Conservation (phyloP, 2,113 vertebrate genomes). For the Poecile atricapillus region DNA sequence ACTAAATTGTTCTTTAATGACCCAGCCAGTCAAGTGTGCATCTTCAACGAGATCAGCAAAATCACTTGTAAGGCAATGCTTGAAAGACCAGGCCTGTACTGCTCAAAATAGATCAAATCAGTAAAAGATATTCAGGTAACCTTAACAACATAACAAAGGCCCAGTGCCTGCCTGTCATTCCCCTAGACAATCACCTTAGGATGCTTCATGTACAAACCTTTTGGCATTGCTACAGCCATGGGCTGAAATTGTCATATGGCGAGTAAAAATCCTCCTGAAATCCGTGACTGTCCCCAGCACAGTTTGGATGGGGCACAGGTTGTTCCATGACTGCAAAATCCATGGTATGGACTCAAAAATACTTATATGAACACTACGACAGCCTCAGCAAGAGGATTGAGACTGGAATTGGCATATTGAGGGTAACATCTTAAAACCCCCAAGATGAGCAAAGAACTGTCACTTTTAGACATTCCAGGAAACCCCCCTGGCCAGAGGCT, state of each 20-base stretch:
- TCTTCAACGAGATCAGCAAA: background rate
- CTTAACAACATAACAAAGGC: background rate
- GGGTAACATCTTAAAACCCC: background rate
- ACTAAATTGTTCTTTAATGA: background rate
- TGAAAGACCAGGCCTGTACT: background rate
- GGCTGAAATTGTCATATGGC: background rate
- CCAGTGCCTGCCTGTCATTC: background rate
- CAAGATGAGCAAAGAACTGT: background rate
- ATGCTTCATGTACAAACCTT: background rate
- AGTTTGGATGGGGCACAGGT: background rate
- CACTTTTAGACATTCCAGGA: background rate
- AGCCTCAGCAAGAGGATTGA: background rate
- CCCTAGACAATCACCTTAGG: background rate
- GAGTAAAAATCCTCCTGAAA: background rate
- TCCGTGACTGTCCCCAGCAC: rapidly evolving
- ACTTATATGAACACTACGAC: rapidly evolving
- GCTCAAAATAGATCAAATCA: background rate
- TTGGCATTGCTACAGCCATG: background rate
- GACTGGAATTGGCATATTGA: conserved; percentile 7
- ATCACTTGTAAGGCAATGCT: background rate
- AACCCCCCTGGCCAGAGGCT: background rate
- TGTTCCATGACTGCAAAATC: background rate
- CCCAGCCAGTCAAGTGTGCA: rapidly evolving
- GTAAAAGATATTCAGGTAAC: background rate
- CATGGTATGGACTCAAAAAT: background rate